Percentiles rank a stretch among this genome's conserved stretches.
These are phyloP conservation scores for Geococcyx californianus DNA, from an alignment of 2,113 vertebrate genomes.

Conservation along the genomic window DNA sequence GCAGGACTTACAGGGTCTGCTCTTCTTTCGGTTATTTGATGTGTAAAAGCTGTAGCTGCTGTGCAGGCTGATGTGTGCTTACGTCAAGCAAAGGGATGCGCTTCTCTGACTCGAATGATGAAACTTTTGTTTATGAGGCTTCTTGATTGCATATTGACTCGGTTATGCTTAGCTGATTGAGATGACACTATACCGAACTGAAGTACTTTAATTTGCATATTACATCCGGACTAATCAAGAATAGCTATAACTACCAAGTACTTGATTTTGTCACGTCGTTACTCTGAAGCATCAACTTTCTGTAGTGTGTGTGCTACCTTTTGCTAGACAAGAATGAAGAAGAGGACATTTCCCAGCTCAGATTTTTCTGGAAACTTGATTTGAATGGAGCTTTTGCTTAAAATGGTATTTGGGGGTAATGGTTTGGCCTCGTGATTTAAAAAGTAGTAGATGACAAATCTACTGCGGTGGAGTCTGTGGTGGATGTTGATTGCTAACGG, in stretches of 20 bases:
- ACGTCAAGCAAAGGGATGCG: not conserved
- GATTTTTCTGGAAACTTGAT: not conserved
- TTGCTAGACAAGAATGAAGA: not conserved
- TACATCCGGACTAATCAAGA: slow-evolving; percentile 9
- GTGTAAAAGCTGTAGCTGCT: not conserved
- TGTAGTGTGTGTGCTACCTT: not conserved
- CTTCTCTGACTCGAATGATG: not conserved
- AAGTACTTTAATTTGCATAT: slow-evolving; percentile 10
- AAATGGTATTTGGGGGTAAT: not conserved
- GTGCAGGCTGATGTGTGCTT: not conserved
- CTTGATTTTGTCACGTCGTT: not conserved
- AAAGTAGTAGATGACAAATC: not conserved
- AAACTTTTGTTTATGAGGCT: slow-evolving; percentile 1
- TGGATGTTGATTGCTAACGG: not conserved
- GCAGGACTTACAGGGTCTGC: not conserved
- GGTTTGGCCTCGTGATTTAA: not conserved
- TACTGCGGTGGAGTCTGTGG: not conserved
- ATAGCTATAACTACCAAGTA: not conserved
- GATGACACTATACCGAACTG: not conserved
- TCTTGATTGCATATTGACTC: slow-evolving; percentile 27
- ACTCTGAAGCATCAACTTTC: not conserved
- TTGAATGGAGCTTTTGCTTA: not conserved
- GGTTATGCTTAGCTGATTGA: slow-evolving; percentile 36
- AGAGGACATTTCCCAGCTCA: not conserved
- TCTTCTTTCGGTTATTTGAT: not conserved